Evolutionary conservation across 2,888 invertebrate genomes (phyloP), one percentile per base, ranked within the genome.

Genomic region (Xestobium rufovillosum): DNA sequence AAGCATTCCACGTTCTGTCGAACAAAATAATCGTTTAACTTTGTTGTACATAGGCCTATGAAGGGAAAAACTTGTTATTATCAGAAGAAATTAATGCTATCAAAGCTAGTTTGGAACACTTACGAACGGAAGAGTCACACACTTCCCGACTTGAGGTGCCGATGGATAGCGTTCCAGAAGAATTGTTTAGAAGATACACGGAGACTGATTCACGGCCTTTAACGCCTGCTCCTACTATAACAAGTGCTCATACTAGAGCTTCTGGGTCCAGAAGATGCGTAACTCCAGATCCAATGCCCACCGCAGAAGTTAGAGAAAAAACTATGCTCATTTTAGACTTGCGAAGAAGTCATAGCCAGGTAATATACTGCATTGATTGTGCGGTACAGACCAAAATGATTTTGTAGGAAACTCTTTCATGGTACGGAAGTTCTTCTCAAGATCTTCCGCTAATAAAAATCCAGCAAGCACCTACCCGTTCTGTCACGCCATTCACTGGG

Each of bases 171-270:
- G 80, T 83, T 47, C 82, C 83, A 1, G 83, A 84, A 53, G 83
- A 83, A 59, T 70, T 83, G 54, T 83, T 83, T 59, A 71, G 82
- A 52, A 71, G 74, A 44, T 88, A 87, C 54, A 83, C 87, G 0
- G 86, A 87, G 51, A 88, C 86, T 0, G 88, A 88, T 59, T 89
- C 88, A 0, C 70, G 88, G 14, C 86, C 88, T 0, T 63, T 81
- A 44, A 86, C 87, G 0, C 88, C 88, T 1, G 80, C 85, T 0
- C 85, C 85, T 1, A 84, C 83, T 1, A 69, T 83, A 3, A 79
- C 78, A 4, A 84, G 84, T 55, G 79, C 78, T 48, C 70, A 83
- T 60, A 76, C 85, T 32, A 58, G 82, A 52, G 73, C 83, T 40
- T 73, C 85, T 51, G 71, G 80, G 41, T 59, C 71, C 43, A 64